Base-by-base conservation (phyloP, 2,888 invertebrate genomes). In the Ophion costatus region DNA sequence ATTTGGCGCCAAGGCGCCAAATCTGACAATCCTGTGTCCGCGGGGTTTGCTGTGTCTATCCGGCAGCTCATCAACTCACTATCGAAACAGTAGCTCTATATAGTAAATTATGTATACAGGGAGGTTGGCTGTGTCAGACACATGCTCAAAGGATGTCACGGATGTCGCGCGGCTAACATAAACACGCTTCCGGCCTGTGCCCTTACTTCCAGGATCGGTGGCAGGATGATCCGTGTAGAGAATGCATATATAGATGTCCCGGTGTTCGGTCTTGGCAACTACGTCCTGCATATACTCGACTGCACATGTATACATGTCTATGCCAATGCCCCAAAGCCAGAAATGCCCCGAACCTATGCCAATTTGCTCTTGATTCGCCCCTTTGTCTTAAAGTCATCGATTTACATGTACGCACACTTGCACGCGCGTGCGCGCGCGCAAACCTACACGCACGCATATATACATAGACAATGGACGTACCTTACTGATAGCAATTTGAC, bases 141-240 rank as follows among this genome's bases (percentile, higher is more conserved):
- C 77, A 84, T 87, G 86, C 85, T 88, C 87, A 87, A 87, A 88
- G 87, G 88, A 88, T 88, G 87, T 89, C 85, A 86, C 80, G 83
- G 81, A 86, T 86, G 87, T 85, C 85, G 85, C 81, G 86, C 61
- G 80, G 87, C 82, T 82, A 87, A 87, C 87, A 89, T 89, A 88
- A 91, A 89, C 89, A 88, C 66, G 82, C 71, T 61, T 66, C 75
- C 78, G 77, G 69, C 64, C 78, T 70, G 83, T 82, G 86, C 87
- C 45, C 87, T 88, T 90, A 89, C 88, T 89, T 88, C 85, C 85
- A 77, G 83, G 67, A 33, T 77, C 82, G 61, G 85, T 59, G 61
- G 63, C 75, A 51, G 74, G 51, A 79, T 70, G 77, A 59, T 69
- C 73, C 51, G 66, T 29, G 63, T 71, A 56, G 80, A 51, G 33